Conservation (phyloP, 1,140 invertebrate genomes). For the Linepithema humile region DNA sequence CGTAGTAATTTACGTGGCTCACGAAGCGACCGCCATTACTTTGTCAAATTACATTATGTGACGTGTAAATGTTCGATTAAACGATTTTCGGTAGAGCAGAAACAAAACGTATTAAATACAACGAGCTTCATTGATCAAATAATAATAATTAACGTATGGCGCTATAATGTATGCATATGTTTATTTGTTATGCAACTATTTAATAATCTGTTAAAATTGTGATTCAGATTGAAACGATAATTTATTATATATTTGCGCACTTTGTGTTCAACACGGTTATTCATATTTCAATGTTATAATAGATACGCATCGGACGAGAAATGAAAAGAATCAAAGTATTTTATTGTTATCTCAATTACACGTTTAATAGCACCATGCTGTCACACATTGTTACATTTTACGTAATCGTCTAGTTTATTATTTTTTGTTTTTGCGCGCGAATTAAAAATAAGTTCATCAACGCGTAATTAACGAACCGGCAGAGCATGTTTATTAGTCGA, state of each 20-base stretch:
- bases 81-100: not conserved
- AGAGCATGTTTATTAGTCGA: not conserved
- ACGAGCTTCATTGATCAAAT: not conserved
- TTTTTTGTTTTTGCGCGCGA: not conserved
- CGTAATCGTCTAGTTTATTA: conserved; percentile 2
- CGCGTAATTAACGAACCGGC: not conserved
- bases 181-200: not conserved
- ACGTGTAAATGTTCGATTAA: not conserved
- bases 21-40: not conserved
- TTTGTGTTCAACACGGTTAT: not conserved
- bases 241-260: not conserved
- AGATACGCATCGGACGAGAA: not conserved
- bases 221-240: not conserved
- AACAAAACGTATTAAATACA: not conserved
- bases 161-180: not conserved
- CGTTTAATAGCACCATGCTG: no score
- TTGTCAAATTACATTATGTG: not conserved
- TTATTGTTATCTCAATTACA: no score
- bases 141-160: not conserved
- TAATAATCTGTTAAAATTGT: not conserved
- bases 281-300: not conserved
- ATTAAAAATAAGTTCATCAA: conserved; percentile 33
- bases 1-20: conserved; percentile 41
- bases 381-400: not conserved
- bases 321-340: not conserved